Base-by-base conservation (phyloP, 2,888 invertebrate genomes). In the Stictocephala bisonia region DNA sequence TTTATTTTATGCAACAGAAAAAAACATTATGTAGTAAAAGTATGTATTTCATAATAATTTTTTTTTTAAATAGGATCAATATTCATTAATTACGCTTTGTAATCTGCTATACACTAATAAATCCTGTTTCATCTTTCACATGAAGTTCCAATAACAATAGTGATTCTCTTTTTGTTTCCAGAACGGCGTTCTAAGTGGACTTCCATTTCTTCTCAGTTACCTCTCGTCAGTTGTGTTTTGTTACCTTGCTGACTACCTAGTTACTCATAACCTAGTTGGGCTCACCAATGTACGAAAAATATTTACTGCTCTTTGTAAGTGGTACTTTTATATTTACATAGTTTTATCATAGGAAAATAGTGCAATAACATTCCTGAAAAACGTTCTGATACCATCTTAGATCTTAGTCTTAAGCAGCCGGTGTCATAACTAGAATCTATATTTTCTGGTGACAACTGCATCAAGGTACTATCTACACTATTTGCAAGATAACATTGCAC, bases 191-290 rank as follows among this genome's bases (percentile, higher is more conserved):
- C 82, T 91, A 50, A 89, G 89, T 2, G 91, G 91, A 26, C 87
- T 88, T 69, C 91, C 91, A 20, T 91, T 91, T 81, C 86, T 91
- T 73, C 89, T 89, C 81, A 91, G 90, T 77, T 91, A 91, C 81
- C 81, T 91, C 53, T 89, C 90, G 48, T 90, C 91, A 11, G 91
- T 91, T 20, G 82, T 90, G 6, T 91, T 91, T 80, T 91, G 91
- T 81, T 90, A 89, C 81, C 81, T 89, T 22, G 91, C 91, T 20
- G 91, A 91, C 82, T 85, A 88, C 77, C 83, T 91, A 31, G 87
- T 90, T 22, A 86, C 86, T 13, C 84, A 85, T 66, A 85, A 88
- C 76, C 83, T 88, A 51, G 84, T 91, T 83, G 86, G 87, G 4
- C 83, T 91, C 68, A 89, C 88, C 66, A 90, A 89, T 79, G 87